These are phyloP conservation scores for Sebastes cheni DNA, from an alignment of 2,797 vertebrate genomes.

Conservation along the genomic window DNA sequence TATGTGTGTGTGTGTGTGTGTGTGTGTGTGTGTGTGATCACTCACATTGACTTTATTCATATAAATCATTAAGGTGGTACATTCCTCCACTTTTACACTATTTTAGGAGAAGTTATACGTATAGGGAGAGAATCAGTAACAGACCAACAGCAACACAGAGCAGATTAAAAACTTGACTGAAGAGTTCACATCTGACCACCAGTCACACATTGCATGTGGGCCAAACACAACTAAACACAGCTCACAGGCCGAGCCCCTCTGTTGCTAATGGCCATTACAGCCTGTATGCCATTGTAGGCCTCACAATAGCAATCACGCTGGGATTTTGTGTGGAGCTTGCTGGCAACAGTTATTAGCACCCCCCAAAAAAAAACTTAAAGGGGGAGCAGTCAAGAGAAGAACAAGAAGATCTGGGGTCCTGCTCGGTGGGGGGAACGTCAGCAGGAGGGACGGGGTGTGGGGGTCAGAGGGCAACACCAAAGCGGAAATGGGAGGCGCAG, in stretches of 20 bases:
- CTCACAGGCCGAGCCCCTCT: slow-evolving; percentile 66
- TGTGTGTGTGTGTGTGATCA: slow-evolving; percentile 21
- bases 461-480: slow-evolving; percentile 76
- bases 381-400: slow-evolving; percentile 72
- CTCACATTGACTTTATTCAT: slow-evolving; percentile 32
- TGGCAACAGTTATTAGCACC: slow-evolving; percentile 81
- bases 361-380: slow-evolving; percentile 69
- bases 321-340: slow-evolving; percentile 77
- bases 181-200: slow-evolving; percentile 36
- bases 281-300: slow-evolving; percentile 75
- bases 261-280: slow-evolving; percentile 79
- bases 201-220: slow-evolving; percentile 51
- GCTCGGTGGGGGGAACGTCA: slow-evolving; percentile 47
- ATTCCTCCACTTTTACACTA: neutral
- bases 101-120: neutral
- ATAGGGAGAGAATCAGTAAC: neutral
- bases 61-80: slow-evolving; percentile 26
- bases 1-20: neutral
- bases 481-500: slow-evolving; percentile 79
- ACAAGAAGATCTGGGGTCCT: slow-evolving; percentile 81
- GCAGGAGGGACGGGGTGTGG: slow-evolving; percentile 49
- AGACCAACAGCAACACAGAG: neutral
- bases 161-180: slow-evolving; percentile 7
- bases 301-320: slow-evolving; percentile 82
- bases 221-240: slow-evolving; percentile 63